Percentiles rank a stretch among this genome's conserved stretches.
Evolutionary conservation across 2,797 vertebrate species (phyloP).

Genomic region (Pelochelys cantorii): DNA sequence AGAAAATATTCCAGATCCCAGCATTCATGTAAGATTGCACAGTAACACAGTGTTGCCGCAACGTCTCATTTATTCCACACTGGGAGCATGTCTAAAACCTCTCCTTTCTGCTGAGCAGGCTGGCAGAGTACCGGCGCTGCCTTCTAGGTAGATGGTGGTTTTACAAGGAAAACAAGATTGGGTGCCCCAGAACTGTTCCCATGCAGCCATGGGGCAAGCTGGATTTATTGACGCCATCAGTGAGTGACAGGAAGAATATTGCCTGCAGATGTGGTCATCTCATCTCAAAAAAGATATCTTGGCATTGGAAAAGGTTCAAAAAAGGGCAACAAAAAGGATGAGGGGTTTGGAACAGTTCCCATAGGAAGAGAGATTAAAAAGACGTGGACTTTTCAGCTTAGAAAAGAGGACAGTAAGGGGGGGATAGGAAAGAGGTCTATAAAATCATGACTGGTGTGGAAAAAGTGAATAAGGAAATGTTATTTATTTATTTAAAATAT

Average conservation of each 20-base stretch:
- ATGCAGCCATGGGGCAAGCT: not conserved
- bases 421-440: no score
- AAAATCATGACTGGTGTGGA: no score
- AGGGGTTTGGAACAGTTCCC: no score
- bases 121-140: not conserved
- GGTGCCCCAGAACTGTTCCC: not conserved
- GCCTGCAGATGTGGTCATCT: no score
- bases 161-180: not conserved
- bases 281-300: no score
- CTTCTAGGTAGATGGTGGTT: not conserved
- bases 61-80: not conserved
- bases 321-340: no score
- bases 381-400: no score
- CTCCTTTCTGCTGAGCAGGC: not conserved
- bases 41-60: not conserved
- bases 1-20: not conserved
- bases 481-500: no score
- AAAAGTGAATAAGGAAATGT: no score
- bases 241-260: not conserved
- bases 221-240: not conserved
- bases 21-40: not conserved
- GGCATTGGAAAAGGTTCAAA: no score
- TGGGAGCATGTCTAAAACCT: not conserved
- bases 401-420: no score
- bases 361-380: no score